These are phyloP conservation scores for Miniopterus natalensis DNA, from an alignment of 2,113 vertebrate species.

Conservation along the genomic window DNA sequence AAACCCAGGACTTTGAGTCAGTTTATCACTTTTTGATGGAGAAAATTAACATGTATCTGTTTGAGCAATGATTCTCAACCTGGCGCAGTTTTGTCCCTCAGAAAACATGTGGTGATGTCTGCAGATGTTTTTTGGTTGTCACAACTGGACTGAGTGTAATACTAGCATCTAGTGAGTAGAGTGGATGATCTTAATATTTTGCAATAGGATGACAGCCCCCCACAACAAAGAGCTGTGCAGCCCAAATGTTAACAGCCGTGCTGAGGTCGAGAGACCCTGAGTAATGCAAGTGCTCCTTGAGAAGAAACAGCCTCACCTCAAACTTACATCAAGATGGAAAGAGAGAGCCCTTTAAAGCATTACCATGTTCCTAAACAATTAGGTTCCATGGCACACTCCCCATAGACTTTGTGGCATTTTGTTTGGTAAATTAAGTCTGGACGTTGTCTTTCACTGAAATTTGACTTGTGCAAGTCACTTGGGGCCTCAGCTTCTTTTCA, in stretches of 20 bases:
- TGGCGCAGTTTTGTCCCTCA: not conserved
- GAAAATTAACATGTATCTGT: not conserved
- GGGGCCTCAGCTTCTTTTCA: not conserved
- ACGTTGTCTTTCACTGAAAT: not conserved
- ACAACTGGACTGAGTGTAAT: not conserved
- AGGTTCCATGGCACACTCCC: not conserved
- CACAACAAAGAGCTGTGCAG: not conserved
- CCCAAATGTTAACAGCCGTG: not conserved
- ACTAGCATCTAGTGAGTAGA: not conserved
- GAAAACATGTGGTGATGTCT: not conserved
- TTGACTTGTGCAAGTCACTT: not conserved
- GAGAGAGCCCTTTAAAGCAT: not conserved
- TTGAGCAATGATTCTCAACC: not conserved
- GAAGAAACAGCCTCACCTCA: not conserved
- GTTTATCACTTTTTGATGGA: not conserved
- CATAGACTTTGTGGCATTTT: not conserved
- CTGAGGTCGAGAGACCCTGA: not conserved
- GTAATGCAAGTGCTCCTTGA: not conserved
- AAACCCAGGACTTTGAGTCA: not conserved
- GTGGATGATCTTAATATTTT: not conserved
- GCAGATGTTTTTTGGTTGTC: conserved; percentile 1
- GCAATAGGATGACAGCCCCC: not conserved
- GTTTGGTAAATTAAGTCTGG: not conserved
- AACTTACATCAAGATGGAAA: not conserved
- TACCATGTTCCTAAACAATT: not conserved